phyloP scores from a whole-genome alignment of 2,113 vertebrate species.

The Propithecus coquereli region DNA sequence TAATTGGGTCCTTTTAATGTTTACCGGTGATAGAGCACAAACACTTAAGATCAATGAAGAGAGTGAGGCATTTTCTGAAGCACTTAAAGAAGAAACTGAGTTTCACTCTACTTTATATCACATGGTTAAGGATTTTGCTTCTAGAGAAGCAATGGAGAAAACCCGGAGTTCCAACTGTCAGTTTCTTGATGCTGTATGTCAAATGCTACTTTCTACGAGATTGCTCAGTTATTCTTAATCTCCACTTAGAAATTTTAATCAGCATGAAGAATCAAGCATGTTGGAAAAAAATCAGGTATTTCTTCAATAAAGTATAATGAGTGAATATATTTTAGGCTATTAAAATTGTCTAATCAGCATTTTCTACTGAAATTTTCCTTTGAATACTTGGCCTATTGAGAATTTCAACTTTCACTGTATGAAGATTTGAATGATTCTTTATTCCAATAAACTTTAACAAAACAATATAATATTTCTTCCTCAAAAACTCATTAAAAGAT shows the following conservation, averaged over 20 bases:
- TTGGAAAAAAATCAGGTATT: background rate
- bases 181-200: slow-evolving; percentile 82
- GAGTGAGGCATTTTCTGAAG: slow-evolving; percentile 83
- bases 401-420: background rate
- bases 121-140: slow-evolving; percentile 86
- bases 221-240: slow-evolving; percentile 86
- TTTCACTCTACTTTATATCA: slow-evolving; percentile 93
- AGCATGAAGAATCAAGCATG: background rate
- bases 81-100: slow-evolving; percentile 83
- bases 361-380: background rate
- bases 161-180: slow-evolving; percentile 68
- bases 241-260: background rate
- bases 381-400: background rate
- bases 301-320: slow-evolving; percentile 54
- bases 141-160: slow-evolving; percentile 69
- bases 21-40: slow-evolving; percentile 84
- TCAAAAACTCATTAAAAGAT: slow-evolving; percentile 45
- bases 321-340: background rate
- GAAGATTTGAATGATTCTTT: slow-evolving; percentile 54
- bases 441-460: slow-evolving; percentile 58
- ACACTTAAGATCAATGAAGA: slow-evolving; percentile 85
- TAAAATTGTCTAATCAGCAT: slow-evolving; percentile 13
- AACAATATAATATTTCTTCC: slow-evolving; percentile 3
- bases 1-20: slow-evolving; percentile 85
- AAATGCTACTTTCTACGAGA: slow-evolving; percentile 85